Evolutionary conservation across 37 sponge, comb jelly and placozoan species (phyloP).

Genomic region (Diacarnus erythraeanus): DNA sequence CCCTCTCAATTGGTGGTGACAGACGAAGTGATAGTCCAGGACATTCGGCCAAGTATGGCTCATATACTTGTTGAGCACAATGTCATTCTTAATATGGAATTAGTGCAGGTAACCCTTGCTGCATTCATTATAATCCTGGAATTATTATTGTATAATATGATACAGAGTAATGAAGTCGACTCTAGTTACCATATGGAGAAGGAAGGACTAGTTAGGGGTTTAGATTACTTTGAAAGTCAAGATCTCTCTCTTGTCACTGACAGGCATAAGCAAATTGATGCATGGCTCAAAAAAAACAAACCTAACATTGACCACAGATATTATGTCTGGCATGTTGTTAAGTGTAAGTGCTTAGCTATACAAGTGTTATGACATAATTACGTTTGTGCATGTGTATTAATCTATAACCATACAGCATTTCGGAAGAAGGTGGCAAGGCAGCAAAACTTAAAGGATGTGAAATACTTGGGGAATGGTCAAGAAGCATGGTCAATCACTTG

Average conservation of each 20-base stretch:
- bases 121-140: too few relatives aligned
- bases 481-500: constrained; percentile 55
- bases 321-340: constrained; percentile 74
- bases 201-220: constrained; percentile 23
- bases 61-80: too few relatives aligned
- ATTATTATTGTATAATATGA: too few relatives aligned
- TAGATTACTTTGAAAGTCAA: constrained; percentile 16
- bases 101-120: too few relatives aligned
- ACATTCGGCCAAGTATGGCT: too few relatives aligned
- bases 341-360: too few relatives aligned
- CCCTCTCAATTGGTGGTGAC: too few relatives aligned
- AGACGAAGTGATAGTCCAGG: too few relatives aligned
- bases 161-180: constrained; percentile 41
- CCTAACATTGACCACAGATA: constrained; percentile 33
- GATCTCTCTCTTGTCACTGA: constrained; percentile 32
- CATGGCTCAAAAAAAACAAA: constrained; percentile 33
- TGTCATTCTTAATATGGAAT: too few relatives aligned
- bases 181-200: constrained; percentile 59
- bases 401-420: not conserved
- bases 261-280: constrained; percentile 44
- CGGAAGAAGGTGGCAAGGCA: constrained; percentile 7
- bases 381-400: not conserved
- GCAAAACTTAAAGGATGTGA: constrained; percentile 43
- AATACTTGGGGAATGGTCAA: constrained; percentile 29
- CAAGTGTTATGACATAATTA: constrained; percentile 1